Evolutionary conservation across 2,888 invertebrate genomes (phyloP), one percentile per base, ranked within the genome.

Genomic region (Drosophila mimica): DNA sequence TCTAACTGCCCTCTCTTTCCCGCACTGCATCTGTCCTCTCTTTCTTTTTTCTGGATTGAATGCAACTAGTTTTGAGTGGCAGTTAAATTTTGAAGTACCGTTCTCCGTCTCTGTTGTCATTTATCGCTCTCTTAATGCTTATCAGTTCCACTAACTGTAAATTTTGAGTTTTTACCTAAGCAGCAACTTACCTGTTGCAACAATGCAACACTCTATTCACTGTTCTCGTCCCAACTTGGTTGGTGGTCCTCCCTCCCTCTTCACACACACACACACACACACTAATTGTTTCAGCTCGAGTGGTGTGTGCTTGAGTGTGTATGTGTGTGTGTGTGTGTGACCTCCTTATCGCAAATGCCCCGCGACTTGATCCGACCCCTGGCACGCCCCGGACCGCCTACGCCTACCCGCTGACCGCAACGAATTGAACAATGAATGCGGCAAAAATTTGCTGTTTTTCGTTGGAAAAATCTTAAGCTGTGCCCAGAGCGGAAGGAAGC

Each of bases 221-320:
- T 48, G n/a, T 57, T 43, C 31, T 38, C n/a, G 36, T 15, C 17
- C 13, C 28, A 38, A 54, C 28, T 11, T 71, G 48, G 49, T 57
- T 52, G 78, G 78, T 81, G 78, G 78, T 76, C 78, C 60, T 25
- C 46, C 25, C 2, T 5, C 11, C 40, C 2, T n/a, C 9, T 0
- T 40, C 9, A 4, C 20, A 15, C 20, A 20, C n/a, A n/a, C 46
- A 46, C 46, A 43, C 43, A 13, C 13, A 46, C 20, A n/a, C 52
- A 40, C 43, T 62, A 79, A 76, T 76, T 76, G 76, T 79, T 64
- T 66, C 30, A 40, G 63, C 57, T 66, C 57, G 59, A 68, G 67
- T 77, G 66, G 48, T 48, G 25, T 11, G 11, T 20, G 20, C 43
- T 11, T 13, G 13, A 31, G 11, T 54, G 67, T 43, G 25, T 34